A percentile compares a stretch with the other conserved stretches of the same genome.
These are phyloP conservation scores for Theonella swinhoei DNA, from an alignment of 37 sponge, comb jelly and placozoan species.

Conservation along the genomic window DNA sequence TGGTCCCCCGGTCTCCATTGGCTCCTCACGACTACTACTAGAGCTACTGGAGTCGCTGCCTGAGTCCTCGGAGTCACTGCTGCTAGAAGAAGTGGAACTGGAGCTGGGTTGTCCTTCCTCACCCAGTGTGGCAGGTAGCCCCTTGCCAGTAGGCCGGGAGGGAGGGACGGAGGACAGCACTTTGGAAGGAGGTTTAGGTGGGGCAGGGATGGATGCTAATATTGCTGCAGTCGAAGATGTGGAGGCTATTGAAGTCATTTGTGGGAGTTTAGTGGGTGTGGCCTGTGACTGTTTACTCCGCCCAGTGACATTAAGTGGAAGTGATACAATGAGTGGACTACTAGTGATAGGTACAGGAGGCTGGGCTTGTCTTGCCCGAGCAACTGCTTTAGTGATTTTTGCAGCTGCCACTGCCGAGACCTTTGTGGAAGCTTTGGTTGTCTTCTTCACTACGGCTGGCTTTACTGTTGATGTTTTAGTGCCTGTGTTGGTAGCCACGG, in stretches of 20 bases:
- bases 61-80: conserved; percentile 42
- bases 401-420: background rate
- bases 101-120: background rate
- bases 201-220: background rate
- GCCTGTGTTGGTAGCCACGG: background rate
- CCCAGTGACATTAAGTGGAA: background rate
- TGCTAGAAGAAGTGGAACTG: conserved; percentile 34
- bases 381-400: conserved; percentile 45
- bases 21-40: conserved; percentile 6
- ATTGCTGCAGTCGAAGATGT: background rate
- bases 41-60: conserved; percentile 37
- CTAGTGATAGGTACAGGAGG: background rate
- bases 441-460: background rate
- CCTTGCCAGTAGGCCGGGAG: background rate
- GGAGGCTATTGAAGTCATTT: background rate
- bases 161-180: background rate
- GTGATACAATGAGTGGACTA: conserved; percentile 12
- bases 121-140: background rate
- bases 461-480: background rate
- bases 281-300: background rate
- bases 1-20: conserved; percentile 15
- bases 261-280: background rate
- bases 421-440: background rate
- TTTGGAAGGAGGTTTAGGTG: background rate
- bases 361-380: background rate